Conservation (phyloP, 2,888 invertebrate genomes). For the Pachliopta kotzebuea region DNA sequence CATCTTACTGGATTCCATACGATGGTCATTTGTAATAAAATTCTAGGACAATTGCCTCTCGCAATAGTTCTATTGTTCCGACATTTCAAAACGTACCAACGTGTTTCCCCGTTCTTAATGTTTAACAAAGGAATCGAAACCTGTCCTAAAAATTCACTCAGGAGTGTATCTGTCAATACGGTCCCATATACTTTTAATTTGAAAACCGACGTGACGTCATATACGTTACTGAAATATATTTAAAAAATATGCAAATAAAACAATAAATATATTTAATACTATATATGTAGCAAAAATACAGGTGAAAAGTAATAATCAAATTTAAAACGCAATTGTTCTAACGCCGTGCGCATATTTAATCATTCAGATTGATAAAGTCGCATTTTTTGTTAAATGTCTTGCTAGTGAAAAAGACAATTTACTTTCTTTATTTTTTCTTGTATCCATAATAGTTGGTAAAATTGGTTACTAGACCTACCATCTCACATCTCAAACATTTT, state of each 20-base stretch:
- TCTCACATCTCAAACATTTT: no score
- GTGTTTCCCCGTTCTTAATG: conserved; percentile 51
- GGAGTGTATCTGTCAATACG: conserved; percentile 45
- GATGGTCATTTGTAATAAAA: conserved; percentile 59
- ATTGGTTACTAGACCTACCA: no score
- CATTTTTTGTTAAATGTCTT: no score
- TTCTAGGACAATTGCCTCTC: conserved; percentile 64
- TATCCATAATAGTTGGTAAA: no score
- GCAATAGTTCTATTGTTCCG: conserved; percentile 52
- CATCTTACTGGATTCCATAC: conserved; percentile 66
- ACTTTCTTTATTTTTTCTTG: no score
- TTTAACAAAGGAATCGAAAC: conserved; percentile 63
- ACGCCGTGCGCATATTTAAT: background rate
- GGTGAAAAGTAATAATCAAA: no score
- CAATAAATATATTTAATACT: no score
- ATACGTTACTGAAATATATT: conserved; percentile 57
- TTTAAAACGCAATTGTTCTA: background rate
- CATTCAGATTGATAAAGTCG: background rate
- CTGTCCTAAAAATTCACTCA: conserved; percentile 55
- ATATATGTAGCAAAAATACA: no score
- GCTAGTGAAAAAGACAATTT: no score
- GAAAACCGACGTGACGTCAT: conserved; percentile 63
- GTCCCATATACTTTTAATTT: conserved; percentile 60
- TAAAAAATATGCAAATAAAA: background rate
- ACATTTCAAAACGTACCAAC: conserved; percentile 68